Conservation (phyloP, 1,140 invertebrate genomes). For the Microplitis mediator region DNA sequence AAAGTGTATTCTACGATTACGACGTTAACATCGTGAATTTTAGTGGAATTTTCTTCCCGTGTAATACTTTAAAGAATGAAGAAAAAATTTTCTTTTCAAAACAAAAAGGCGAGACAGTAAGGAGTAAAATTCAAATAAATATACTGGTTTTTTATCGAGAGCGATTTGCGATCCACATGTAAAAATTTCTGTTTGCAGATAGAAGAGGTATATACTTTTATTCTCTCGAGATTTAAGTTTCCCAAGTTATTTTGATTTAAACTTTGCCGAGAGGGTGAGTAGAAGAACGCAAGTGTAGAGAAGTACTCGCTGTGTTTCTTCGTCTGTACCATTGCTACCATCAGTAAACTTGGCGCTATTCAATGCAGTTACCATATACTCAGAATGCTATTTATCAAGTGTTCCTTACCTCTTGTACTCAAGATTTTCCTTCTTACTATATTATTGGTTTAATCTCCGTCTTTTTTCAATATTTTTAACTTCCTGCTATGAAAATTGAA, state of each 20-base stretch:
- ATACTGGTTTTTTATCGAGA: background rate
- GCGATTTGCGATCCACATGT: slow-evolving; percentile 29
- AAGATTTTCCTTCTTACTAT: too few relatives aligned
- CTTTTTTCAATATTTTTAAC: too few relatives aligned
- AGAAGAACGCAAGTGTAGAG: background rate
- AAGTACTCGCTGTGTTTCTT: background rate
- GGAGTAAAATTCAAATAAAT: background rate
- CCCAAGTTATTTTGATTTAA: slow-evolving; percentile 56
- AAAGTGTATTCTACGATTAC: too few relatives aligned
- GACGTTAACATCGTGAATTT: too few relatives aligned
- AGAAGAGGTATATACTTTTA: slow-evolving; percentile 49
- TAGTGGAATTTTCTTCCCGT: too few relatives aligned
- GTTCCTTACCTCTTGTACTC: too few relatives aligned
- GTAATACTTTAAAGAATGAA: too few relatives aligned
- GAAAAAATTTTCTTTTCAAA: background rate
- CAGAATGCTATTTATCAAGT: too few relatives aligned
- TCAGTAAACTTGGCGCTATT: too few relatives aligned
- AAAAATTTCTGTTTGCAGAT: slow-evolving; percentile 42
- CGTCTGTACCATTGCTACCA: background rate
- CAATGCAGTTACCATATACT: too few relatives aligned
- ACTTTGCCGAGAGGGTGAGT: background rate
- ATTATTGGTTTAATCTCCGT: too few relatives aligned
- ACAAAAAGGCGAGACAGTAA: background rate
- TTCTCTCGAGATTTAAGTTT: slow-evolving; percentile 54
- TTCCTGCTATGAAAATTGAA: too few relatives aligned